Evolutionary conservation across 2,797 vertebrate genomes (phyloP), one percentile per base, ranked within the genome.

Genomic region (Mormyrops attenuatus): DNA sequence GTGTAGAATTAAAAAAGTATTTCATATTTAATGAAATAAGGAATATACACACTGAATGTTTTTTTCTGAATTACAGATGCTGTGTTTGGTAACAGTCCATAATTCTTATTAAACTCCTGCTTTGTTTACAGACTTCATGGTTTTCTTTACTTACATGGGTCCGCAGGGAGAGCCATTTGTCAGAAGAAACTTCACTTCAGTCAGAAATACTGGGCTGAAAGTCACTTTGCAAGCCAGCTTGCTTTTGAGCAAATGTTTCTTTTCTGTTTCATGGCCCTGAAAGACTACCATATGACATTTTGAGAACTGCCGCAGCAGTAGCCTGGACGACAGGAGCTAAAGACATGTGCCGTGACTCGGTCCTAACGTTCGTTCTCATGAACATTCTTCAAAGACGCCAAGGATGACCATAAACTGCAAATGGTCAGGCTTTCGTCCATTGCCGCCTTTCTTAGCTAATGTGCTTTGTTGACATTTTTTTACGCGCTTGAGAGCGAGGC

Each of bases 61-160:
- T 80, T 77, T 41, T 80, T n/a, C 38, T 80, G 38, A 80, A 44
- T 80, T n/a, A 80, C 73, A 77, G 69, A 80, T 80, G 73, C 38
- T 80, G 34, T 80, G 34, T 20, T 80, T 80, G 20, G 73, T 77
- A 77, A 38, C 69, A 34, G 1, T 8, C 7, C 73, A 44, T 80
- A 80, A 80, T 80, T 80, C 20, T n/a, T 41, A 80, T 41, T 80
- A 80, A 44, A 44, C 15, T 44, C 38, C 38, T 38, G 17, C 73
- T 41, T 44, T 80, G 38, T 80, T 80, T 44, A 77, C 69, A 41
- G 17, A 5, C 34, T 41, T 38, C 13, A 41, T 41, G 73, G 15
- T 44, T 44, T 41, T 44, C 73, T 17, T 44, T 63, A 13, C 5
- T 20, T 20, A 80, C 15, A 44, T n/a, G 6, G 38, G 34, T 41